Evolutionary conservation across 2,888 invertebrate genomes (phyloP).

Genomic region (Apocheima hispidaria): DNA sequence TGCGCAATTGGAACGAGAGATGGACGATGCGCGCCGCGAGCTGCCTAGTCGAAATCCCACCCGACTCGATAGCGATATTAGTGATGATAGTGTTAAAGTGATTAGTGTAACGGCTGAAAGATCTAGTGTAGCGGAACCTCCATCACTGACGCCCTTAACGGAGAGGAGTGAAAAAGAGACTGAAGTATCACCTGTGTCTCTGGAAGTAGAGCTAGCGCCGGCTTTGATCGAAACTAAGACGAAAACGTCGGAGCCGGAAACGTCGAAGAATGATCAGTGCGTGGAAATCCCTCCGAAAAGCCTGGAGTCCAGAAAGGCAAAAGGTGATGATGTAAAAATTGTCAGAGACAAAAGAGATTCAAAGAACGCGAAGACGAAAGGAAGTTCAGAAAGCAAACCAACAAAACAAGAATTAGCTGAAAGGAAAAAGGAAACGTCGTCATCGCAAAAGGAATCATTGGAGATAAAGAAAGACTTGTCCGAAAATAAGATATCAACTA

Average conservation of each 20-base stretch:
- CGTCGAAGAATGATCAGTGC: background rate
- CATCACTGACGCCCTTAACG: background rate
- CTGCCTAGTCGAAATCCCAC: conserved; percentile 71
- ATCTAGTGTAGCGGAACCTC: background rate
- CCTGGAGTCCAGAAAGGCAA: conserved; percentile 5
- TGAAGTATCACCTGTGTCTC: background rate
- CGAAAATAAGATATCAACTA: conserved; percentile 2
- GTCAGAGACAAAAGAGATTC: conserved; percentile 27
- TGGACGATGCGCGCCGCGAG: conserved; percentile 48
- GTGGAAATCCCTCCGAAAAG: conserved; percentile 11
- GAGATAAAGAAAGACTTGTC: conserved; percentile 2
- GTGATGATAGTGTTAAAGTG: conserved; percentile 57
- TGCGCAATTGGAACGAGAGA: conserved; percentile 47
- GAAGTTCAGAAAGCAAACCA: conserved; percentile 6
- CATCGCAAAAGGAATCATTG: background rate
- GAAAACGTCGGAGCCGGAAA: conserved; percentile 4
- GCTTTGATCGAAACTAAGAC: background rate
- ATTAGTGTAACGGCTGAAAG: conserved; percentile 4
- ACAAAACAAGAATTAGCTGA: conserved; percentile 13
- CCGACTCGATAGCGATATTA: conserved; percentile 54
- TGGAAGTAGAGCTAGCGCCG: background rate
- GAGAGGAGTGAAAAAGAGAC: conserved; percentile 8
- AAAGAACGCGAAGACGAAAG: conserved; percentile 14
- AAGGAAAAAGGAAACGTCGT: conserved; percentile 2
- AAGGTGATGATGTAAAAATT: conserved; percentile 27